Base-by-base conservation (phyloP, 1,140 invertebrate species). In the Bombus confusus region DNA sequence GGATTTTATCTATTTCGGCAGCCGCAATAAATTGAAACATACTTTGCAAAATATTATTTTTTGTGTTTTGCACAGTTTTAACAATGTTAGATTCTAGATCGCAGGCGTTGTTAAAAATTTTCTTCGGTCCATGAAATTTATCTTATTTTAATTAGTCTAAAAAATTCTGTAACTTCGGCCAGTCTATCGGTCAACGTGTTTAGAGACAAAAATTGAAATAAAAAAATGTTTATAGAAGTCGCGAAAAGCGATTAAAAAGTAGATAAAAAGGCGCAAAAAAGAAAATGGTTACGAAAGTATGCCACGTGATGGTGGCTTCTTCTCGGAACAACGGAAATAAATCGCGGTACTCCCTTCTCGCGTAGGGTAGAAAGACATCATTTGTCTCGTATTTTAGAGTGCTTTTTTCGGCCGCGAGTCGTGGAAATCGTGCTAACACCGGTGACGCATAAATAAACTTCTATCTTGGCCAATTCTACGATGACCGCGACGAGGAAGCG, bases 381-480 rank as follows among this genome's bases (percentile, higher is more conserved):
- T 76, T 76, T 39, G 52, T 59, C 74, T 34, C 75, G 82, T 83
- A 62, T 68, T 47, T 74, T 74, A 74, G 9, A n/a, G n/a, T 47
- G 72, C 22, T 75, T 66, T 66, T 52, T 74, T 52, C 73, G 25
- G 22, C 15, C 9, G 1, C 41, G 41, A 13, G 5, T n/a, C 72
- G 72, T 47, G 72, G 72, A 74, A 74, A n/a, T 72, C 39, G 39
- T 6, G 69, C 13, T 72, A 39, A 41, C 13, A n/a, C 69, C 12
- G 28, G 31, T 31, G n/a, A 73, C 41, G 71, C n/a, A 73, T 73
- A 73, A 73, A 75, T 75, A 52, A 75, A 31, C 22, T 43, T 25
- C 41, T 34, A 31, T 52, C 22, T 25, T 12, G 15, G 10, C 3
- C 41, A 18, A 47, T 73, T 73, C 41, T 10, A 37, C n/a, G 41